A percentile compares a stretch with the other conserved stretches of the same genome.
phyloP scores from a whole-genome alignment of 2,888 invertebrate species.

The Hydriomena furcata region DNA sequence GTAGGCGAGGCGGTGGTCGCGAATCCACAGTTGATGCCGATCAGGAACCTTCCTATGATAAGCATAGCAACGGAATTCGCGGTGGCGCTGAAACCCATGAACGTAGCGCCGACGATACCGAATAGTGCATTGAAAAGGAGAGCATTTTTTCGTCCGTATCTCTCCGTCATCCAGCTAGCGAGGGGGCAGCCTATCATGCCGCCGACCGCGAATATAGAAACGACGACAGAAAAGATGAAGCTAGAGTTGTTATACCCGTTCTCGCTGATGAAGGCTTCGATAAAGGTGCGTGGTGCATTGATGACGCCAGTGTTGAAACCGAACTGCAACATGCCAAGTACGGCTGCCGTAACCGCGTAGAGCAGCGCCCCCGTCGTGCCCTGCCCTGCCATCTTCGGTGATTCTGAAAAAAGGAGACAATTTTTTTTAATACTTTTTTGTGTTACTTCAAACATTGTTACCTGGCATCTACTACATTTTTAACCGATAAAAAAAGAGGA shows the following conservation, averaged over 20 bases:
- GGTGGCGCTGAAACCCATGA: conserved; percentile 87
- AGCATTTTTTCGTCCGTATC: conserved; percentile 87
- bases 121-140: conserved; percentile 85
- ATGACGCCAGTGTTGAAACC: conserved; percentile 89
- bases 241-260: conserved; percentile 78
- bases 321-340: conserved; percentile 88
- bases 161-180: conserved; percentile 89
- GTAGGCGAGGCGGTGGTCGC: conserved; percentile 79
- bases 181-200: conserved; percentile 91
- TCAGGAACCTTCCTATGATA: conserved; percentile 88
- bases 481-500: too few species aligned
- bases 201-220: conserved; percentile 90
- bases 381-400: conserved; percentile 61
- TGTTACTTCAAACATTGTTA: too few species aligned
- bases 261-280: conserved; percentile 85
- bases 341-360: conserved; percentile 86
- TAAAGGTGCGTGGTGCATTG: conserved; percentile 86
- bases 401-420: conserved; percentile 52
- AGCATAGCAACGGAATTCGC: conserved; percentile 87
- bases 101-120: conserved; percentile 85
- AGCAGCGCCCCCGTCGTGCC: conserved; percentile 85
- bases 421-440: neutral
- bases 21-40: conserved; percentile 89
- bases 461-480: too few species aligned
- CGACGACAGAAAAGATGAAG: conserved; percentile 85